Evolutionary conservation across 37 sponge, comb jelly and placozoan genomes (phyloP).

Genomic region (Halichondria panicea): DNA sequence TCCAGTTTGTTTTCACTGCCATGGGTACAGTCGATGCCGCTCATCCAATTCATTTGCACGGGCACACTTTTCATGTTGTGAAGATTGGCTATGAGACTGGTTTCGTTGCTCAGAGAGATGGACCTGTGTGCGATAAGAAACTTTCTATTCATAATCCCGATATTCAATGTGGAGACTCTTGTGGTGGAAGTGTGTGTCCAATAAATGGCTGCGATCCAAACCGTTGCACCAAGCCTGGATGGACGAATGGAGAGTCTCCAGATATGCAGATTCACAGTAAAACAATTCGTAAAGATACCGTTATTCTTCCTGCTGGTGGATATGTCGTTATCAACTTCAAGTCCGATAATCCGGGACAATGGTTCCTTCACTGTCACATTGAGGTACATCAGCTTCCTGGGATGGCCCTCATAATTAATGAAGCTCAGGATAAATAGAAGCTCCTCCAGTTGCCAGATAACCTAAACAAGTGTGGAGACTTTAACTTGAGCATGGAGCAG

Average conservation of each 20-base stretch:
- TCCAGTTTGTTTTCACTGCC: constrained; percentile 8
- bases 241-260: not conserved
- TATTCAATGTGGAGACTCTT: constrained; percentile 26
- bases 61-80: constrained; percentile 69
- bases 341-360: constrained; percentile 85
- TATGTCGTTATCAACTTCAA: constrained; percentile 70
- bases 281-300: constrained; percentile 73
- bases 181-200: constrained; percentile 10
- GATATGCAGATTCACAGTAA: not conserved
- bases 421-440: constrained; percentile 16
- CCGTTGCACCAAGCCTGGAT: constrained; percentile 15
- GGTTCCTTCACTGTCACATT: constrained; percentile 93
- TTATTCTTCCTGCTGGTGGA: constrained; percentile 85
- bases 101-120: not conserved
- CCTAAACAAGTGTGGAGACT: constrained; percentile 12
- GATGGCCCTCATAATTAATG: constrained; percentile 72
- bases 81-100: constrained; percentile 61
- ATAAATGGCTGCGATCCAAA: not conserved
- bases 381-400: constrained; percentile 75
- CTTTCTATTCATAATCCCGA: not conserved
- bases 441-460: not conserved
- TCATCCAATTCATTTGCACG: constrained; percentile 78
- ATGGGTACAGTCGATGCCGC: not conserved
- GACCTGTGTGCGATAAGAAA: not conserved
- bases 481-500: not conserved